phyloP scores from a whole-genome alignment of 2,113 vertebrate genomes.

The Semicossyphus pulcher region DNA sequence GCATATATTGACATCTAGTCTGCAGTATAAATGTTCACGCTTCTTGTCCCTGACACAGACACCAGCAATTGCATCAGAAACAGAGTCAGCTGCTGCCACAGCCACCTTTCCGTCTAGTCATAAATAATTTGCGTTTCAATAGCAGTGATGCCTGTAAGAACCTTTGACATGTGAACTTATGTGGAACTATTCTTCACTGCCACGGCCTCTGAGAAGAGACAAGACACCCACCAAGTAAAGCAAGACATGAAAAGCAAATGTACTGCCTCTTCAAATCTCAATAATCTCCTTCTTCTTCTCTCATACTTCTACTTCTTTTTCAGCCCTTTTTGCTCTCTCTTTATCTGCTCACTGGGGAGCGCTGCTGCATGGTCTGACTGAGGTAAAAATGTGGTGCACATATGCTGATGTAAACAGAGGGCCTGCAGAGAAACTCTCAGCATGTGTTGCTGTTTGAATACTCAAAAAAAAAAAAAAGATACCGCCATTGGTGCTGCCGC shows the following conservation, averaged over 20 bases:
- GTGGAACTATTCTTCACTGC: constrained; percentile 9
- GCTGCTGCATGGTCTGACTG: constrained; percentile 14
- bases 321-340: background rate
- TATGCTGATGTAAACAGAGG: constrained; percentile 2
- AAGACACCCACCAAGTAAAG: constrained; percentile 13
- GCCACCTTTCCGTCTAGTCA: constrained; percentile 15
- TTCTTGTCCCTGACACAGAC: background rate
- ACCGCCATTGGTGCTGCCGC: background rate
- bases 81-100: constrained; percentile 18
- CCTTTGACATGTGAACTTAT: constrained; percentile 34
- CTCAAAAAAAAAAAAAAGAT: background rate
- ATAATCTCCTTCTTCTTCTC: constrained; percentile 10
- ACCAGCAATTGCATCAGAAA: constrained; percentile 11
- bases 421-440: background rate
- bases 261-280: constrained; percentile 9
- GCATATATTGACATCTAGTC: constrained; percentile 8
- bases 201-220: constrained; percentile 26
- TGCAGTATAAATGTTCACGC: constrained; percentile 4
- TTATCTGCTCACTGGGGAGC: constrained; percentile 15
- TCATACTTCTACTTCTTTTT: constrained; percentile 1
- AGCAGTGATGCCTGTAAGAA: constrained; percentile 16
- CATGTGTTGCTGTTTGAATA: background rate
- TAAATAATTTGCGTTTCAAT: constrained; percentile 48
- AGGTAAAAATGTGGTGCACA: constrained; percentile 2
- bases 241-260: constrained; percentile 31